Base-by-base conservation (phyloP, 37 sponge, comb jelly and placozoan species). In the Spongilla lacustris region DNA sequence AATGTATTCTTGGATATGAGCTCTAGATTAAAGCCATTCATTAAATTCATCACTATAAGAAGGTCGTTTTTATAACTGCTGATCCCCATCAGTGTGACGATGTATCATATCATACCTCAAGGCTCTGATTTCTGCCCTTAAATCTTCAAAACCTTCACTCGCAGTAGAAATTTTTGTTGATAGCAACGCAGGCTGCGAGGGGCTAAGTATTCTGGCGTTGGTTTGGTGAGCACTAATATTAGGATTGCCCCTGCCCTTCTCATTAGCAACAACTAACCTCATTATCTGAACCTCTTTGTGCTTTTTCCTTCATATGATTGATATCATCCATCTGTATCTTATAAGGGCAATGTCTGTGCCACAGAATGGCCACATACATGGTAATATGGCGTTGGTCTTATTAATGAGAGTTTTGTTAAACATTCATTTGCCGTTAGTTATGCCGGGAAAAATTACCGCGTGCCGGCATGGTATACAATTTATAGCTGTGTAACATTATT, bases 41-140 rank as follows among this genome's bases (percentile, higher is more conserved):
- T n/a, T 8, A 76, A n/a, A 17, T 76, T 31, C 76, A 76, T 76
- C 41, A 76, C 37, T 29, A 76, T 76, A 8, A 74, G 23, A n/a
- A 74, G 23, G 12, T 74, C 31, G 35, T n/a, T 76, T 6, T 29
- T 31, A 41, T 36, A 0, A 8, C 12, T 31, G n/a, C n/a, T 13
- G 76, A 33, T 33, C 30, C 73, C 73, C 29, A 72, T 36, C 24
- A 76, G 34, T 25, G 32, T 34, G n/a, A 76, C 37, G 5, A 76
- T 76, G 33, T 36, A n/a, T n/a, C n/a, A n/a, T n/a, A n/a, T n/a
- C n/a, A n/a, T n/a, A n/a, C n/a, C n/a, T n/a, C n/a, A n/a, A n/a
- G n/a, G n/a, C n/a, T n/a, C n/a, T n/a, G n/a, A n/a, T n/a, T n/a
- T n/a, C n/a, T n/a, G n/a, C n/a, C n/a, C n/a, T n/a, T n/a, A n/a